Base-by-base conservation (phyloP, 2,888 invertebrate genomes). In the Hemicrepidius hirtus region DNA sequence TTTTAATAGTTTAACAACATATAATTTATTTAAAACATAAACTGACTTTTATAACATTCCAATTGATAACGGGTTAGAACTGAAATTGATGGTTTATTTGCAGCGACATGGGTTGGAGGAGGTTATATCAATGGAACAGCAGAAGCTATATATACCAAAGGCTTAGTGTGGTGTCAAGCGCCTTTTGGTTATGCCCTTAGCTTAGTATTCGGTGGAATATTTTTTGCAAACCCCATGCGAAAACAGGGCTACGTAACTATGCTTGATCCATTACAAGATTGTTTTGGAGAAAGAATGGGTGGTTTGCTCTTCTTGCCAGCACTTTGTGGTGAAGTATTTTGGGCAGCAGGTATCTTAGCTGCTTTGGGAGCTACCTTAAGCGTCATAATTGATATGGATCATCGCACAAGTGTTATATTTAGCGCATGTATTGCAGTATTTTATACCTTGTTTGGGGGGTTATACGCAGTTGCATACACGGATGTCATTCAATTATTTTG, bases 51-150 rank as follows among this genome's bases (percentile, higher is more conserved):
- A n/a, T n/a, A 7, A 41, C 12, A 13, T 40, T n/a, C 37, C n/a
- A 37, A 41, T 10, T 41, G 13, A 41, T 16, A 13, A n/a, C n/a
- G n/a, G 4, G 16, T 13, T 10, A 5, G 3, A 13, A 6, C n/a
- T 41, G 13, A 41, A 41, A 13, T 41, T n/a, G n/a, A 63, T 20
- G 16, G 13, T 44, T 44, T 32, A 41, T 67, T 73, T 87, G 20
- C 87, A 96, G 98, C 99, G 55, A 99, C 99, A 13, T 99, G 99
- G 99, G 99, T 99, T 64, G 99, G 99, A 75, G 99, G 99, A 49
- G 99, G 98, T 62, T 99, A 99, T 89, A 99, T 99, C 86, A 99
- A 99, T 86, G 99, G 99, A 76, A 98, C 99, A 16, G 98, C 99
- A 24, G 99, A 99, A 88, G 96, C 95, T 55, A 96, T 99, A 82